Evolutionary conservation across 2,888 invertebrate species (phyloP), one percentile per base, ranked within the genome.

Genomic region (Drepanosiphum platanoidis): DNA sequence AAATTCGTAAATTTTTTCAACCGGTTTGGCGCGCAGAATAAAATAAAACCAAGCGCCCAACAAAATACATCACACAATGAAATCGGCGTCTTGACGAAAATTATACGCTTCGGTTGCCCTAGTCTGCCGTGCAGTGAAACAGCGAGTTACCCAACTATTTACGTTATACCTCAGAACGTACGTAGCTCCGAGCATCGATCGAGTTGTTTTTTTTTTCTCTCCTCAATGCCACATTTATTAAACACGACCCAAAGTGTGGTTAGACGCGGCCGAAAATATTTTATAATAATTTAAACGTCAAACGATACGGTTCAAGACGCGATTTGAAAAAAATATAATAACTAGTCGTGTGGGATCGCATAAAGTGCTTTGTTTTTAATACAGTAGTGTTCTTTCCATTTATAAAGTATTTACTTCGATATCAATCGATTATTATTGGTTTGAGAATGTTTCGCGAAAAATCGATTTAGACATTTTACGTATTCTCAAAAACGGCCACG

Each of bases 61-160:
- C 61, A 68, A 84, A 75, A 84, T 64, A 84, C 75, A 32, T 66
- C 34, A 27, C 34, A 68, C 64, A 74, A 75, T 74, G 74, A 75
- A 82, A 84, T 75, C 75, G 83, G 74, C 66, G 66, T 84, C 83
- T 84, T 36, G 42, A 61, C 66, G 52, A 84, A 84, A 84, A 84
- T 84, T 84, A 84, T 84, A 84, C 66, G 83, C 75, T 84, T 84
- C 82, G 72, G 66, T 70, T 68, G 68, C 79, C 46, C 70, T 70
- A 36, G 30, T 71, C 58, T 70, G 27, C 68, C 46, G n/a, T 52
- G 58, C 64, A 75, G 83, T n/a, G n/a, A n/a, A n/a, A n/a, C n/a
- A n/a, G n/a, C n/a, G n/a, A n/a, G n/a, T 84, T 84, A 77, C 68
- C 52, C 75, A 84, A 84, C 68, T 81, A 36, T 71, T 11, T 15